Percentiles rank a stretch among this genome's conserved stretches.
Evolutionary conservation across 2,113 vertebrate genomes (phyloP).

Genomic region (Mustela nigripes): DNA sequence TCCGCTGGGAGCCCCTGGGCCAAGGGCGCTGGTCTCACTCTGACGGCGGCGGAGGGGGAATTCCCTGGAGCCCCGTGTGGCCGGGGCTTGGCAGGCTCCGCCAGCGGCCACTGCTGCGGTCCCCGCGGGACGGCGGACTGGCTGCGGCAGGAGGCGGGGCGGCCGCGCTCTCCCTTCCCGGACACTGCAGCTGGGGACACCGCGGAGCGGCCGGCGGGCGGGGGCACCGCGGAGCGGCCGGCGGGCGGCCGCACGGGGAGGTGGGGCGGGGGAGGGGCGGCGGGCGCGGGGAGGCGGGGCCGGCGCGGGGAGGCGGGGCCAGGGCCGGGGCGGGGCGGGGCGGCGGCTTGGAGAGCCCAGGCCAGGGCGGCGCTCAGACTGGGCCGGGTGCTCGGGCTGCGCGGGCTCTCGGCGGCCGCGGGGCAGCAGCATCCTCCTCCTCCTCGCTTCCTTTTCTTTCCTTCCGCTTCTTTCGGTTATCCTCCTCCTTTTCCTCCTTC

Average conservation of each 20-base stretch:
- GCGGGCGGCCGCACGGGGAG: not conserved
- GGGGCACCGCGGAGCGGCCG: not conserved
- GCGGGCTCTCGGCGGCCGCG: conserved; percentile 68
- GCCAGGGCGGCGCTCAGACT: conserved; percentile 65
- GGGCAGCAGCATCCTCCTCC: conserved; percentile 7
- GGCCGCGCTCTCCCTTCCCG: not conserved
- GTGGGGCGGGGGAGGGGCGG: conserved; percentile 27
- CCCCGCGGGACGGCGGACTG: not conserved
- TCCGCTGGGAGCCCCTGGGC: not conserved
- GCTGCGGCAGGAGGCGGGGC: conserved; percentile 55
- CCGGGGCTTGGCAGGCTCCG: not conserved
- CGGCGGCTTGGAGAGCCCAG: not conserved
- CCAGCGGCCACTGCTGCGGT: not conserved
- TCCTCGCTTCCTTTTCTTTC: not conserved
- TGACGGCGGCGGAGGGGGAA: not conserved
- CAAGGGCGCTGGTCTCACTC: not conserved
- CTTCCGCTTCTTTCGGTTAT: not conserved
- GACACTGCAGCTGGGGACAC: conserved; percentile 46
- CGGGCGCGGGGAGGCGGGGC: conserved; percentile 18
- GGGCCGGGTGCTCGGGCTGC: conserved; percentile 71
- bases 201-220: not conserved
- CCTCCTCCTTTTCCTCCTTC: not conserved
- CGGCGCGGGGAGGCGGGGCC: not conserved
- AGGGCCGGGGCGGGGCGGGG: not conserved
- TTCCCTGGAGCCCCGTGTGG: not conserved